Percentiles rank a stretch among this genome's conserved stretches.
phyloP scores from a whole-genome alignment of 2,797 vertebrate species.

The Steatocranus sp. region DNA sequence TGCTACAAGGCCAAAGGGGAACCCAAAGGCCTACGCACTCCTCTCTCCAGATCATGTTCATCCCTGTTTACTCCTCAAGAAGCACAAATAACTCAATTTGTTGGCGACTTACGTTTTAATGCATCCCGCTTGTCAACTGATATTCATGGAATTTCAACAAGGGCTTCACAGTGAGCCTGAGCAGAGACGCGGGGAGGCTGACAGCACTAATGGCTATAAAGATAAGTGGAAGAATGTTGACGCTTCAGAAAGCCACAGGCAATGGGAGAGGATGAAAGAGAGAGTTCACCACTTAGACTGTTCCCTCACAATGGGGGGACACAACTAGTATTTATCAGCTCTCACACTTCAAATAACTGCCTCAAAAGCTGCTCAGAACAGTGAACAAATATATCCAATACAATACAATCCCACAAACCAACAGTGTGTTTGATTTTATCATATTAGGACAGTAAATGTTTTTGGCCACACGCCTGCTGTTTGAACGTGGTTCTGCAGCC shows the following conservation, averaged over 20 bases:
- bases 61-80: conserved; percentile 57
- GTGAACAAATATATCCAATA: conserved; percentile 47
- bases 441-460: conserved; percentile 12
- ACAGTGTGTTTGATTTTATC: conserved; percentile 34
- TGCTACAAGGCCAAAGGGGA: conserved; percentile 9
- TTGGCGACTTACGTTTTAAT: conserved; percentile 49
- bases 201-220: conserved; percentile 79
- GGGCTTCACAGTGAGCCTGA: conserved; percentile 70
- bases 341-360: conserved; percentile 58
- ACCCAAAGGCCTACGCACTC: conserved; percentile 10
- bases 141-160: conserved; percentile 69
- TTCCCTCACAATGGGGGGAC: conserved; percentile 60
- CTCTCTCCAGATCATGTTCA: conserved; percentile 23
- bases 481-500: conserved; percentile 19
- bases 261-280: conserved; percentile 63
- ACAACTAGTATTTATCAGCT: conserved; percentile 64
- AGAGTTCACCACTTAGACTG: conserved; percentile 63
- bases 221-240: conserved; percentile 81
- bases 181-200: conserved; percentile 73
- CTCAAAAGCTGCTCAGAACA: conserved; percentile 41
- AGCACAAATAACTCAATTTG: conserved; percentile 70
- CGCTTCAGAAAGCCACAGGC: conserved; percentile 70
- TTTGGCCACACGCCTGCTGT: conserved; percentile 38
- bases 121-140: conserved; percentile 59
- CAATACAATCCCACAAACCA: conserved; percentile 27